Evolutionary conservation across 2,888 invertebrate species (phyloP), one percentile per base, ranked within the genome.

Genomic region (Caenorhabditis becei): DNA sequence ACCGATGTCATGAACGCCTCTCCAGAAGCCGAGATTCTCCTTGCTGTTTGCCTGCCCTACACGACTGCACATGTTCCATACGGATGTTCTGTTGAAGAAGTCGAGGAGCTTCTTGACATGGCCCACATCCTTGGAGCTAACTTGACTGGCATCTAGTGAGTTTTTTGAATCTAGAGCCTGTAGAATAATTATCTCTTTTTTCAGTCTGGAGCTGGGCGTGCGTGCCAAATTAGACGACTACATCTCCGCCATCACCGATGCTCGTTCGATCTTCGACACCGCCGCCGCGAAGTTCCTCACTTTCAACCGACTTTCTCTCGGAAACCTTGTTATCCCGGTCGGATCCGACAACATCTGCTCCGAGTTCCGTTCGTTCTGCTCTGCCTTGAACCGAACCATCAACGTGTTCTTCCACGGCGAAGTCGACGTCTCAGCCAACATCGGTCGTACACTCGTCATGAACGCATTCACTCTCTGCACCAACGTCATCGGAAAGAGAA

Each of bases 361-460:
- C 16, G 53, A 54, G 1, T 67, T 32, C 24, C 47, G 80, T 2
- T 91, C 95, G 95, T 95, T 96, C 90, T 94, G 96, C 5, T 93
- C 93, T 16, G 94, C 95, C 87, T 94, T 98, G 80, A 96, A 96
- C 92, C 90, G 92, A 16, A 94, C 97, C 0, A 92, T 98, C 85
- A 94, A 95, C 80, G 93, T 93, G 72, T 94, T 94, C 92, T 98
- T 98, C 93, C 94, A 95, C 11, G 37, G 74, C 1, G 24, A 72
- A 1, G 94, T 97, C 83, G 94, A 94, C 26, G 94, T 98, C 80
- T 96, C 98, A 90, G 96, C 97, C 14, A 97, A 97, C 92, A 97
- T 97, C 1, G 98, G 98, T 2, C 94, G 98, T 18, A 99, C 95
- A 93, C 97, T 96, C 93, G 97, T 96, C 2, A 95, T 96, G 49